These are phyloP conservation scores for Bufotes viridis DNA, from an alignment of 2,797 vertebrate genomes.

Conservation along the genomic window DNA sequence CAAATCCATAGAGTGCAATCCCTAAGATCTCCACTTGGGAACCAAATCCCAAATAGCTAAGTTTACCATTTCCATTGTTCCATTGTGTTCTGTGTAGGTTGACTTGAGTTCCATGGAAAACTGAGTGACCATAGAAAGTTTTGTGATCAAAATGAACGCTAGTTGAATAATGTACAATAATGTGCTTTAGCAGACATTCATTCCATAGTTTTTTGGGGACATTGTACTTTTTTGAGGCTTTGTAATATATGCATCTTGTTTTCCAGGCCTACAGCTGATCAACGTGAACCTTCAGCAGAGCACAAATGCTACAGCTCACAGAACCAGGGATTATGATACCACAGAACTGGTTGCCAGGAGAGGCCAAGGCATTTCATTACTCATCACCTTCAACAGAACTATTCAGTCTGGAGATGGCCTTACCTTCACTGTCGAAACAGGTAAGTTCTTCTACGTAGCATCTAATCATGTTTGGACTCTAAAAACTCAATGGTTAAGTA, in stretches of 20 bases:
- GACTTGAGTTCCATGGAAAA: too few relatives aligned
- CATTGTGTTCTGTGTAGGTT: too few relatives aligned
- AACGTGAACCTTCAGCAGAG: background rate
- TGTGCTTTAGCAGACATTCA: too few relatives aligned
- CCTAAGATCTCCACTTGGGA: too few relatives aligned
- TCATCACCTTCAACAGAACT: background rate
- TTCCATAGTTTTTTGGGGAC: too few relatives aligned
- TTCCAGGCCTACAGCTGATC: slow-evolving; percentile 24
- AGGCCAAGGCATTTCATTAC: background rate
- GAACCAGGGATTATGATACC: background rate
- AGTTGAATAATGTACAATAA: too few relatives aligned
- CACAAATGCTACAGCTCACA: slow-evolving; percentile 21
- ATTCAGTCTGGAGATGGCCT: slow-evolving; percentile 8
- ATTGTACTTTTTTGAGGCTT: too few relatives aligned
- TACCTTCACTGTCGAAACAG: slow-evolving; percentile 18
- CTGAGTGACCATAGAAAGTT: too few relatives aligned
- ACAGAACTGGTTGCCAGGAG: background rate
- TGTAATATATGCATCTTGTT: background rate
- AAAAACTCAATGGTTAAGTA: background rate
- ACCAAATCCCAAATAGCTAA: too few relatives aligned
- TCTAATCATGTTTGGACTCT: background rate
- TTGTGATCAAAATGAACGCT: too few relatives aligned
- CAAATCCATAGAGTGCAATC: too few relatives aligned
- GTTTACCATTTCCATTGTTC: too few relatives aligned
- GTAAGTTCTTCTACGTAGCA: background rate